A percentile compares a stretch with the other conserved stretches of the same genome.
These are phyloP conservation scores for Coranthus polyacanthus DNA, from an alignment of 2,797 vertebrate species.

Conservation along the genomic window DNA sequence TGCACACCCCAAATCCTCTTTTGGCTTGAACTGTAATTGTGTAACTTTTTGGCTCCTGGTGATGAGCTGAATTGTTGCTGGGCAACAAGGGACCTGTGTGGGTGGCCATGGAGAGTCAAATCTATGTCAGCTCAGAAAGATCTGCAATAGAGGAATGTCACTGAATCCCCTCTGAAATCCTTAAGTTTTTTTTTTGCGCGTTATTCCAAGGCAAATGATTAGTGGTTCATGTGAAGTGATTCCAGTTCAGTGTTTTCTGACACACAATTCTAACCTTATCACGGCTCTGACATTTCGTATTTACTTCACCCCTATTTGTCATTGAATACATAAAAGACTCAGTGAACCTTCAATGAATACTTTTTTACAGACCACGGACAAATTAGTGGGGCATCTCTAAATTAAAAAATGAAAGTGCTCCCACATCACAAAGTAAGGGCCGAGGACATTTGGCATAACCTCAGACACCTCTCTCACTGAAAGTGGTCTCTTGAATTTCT, in stretches of 20 bases:
- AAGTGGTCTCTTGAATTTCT: constrained; percentile 59
- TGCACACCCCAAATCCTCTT: constrained; percentile 45
- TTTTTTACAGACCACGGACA: constrained; percentile 5
- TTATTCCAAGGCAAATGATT: constrained; percentile 33
- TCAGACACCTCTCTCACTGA: constrained; percentile 32
- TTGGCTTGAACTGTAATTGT: constrained; percentile 70
- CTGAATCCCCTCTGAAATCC: constrained; percentile 31
- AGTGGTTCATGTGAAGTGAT: constrained; percentile 16
- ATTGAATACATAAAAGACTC: constrained; percentile 44
- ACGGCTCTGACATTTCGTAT: constrained; percentile 37
- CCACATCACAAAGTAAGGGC: constrained; percentile 19
- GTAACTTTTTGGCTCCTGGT: constrained; percentile 73
- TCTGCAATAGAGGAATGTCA: constrained; percentile 45
- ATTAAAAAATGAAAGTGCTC: constrained; percentile 44
- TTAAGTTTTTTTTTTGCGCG: constrained; percentile 4
- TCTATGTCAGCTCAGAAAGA: constrained; percentile 49
- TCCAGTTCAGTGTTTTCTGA: constrained; percentile 18
- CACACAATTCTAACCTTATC: constrained; percentile 9
- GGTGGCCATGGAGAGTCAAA: constrained; percentile 63
- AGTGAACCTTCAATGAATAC: constrained; percentile 39
- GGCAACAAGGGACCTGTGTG: constrained; percentile 83
- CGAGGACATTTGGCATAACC: constrained; percentile 50
- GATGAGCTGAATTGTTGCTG: constrained; percentile 82
- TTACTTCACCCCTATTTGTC: constrained; percentile 35
- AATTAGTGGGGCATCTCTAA: constrained; percentile 38